phyloP scores from a whole-genome alignment of 2,888 invertebrate genomes.

The Diachrysia chrysitis region DNA sequence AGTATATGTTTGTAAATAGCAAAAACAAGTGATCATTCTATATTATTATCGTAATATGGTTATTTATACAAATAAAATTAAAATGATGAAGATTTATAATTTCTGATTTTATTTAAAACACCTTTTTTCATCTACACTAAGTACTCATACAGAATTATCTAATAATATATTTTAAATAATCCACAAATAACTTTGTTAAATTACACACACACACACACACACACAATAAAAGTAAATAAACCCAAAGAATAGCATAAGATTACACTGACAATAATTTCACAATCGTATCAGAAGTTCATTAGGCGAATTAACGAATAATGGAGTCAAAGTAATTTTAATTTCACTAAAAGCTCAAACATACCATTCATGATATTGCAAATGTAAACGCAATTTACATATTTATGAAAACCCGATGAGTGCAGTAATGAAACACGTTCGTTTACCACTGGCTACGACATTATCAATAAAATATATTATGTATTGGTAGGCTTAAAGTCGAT shows the following conservation, averaged over 20 bases:
- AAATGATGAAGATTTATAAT: slow-evolving; percentile 85
- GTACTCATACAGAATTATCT: neutral
- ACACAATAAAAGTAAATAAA: neutral
- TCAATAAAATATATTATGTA: slow-evolving; percentile 27
- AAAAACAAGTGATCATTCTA: slow-evolving; percentile 88
- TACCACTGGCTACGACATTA: slow-evolving; percentile 14
- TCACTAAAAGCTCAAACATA: slow-evolving; percentile 62
- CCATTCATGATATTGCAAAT: slow-evolving; percentile 67
- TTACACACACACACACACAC: neutral
- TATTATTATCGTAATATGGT: slow-evolving; percentile 88
- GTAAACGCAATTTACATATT: slow-evolving; percentile 70
- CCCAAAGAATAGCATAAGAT: neutral
- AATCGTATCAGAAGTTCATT: slow-evolving; percentile 27
- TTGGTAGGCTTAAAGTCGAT: neutral
- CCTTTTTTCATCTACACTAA: slow-evolving; percentile 15
- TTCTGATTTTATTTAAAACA: slow-evolving; percentile 72
- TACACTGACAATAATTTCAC: neutral
- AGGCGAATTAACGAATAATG: slow-evolving; percentile 37
- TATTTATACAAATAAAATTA: slow-evolving; percentile 88
- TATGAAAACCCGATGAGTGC: slow-evolving; percentile 59
- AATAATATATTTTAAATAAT: neutral
- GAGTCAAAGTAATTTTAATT: slow-evolving; percentile 49
- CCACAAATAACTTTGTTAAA: slow-evolving; percentile 7
- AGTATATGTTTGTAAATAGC: slow-evolving; percentile 89
- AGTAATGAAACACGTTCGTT: slow-evolving; percentile 46